phyloP scores from a whole-genome alignment of 2,113 vertebrate species.

The Addax nasomaculatus region DNA sequence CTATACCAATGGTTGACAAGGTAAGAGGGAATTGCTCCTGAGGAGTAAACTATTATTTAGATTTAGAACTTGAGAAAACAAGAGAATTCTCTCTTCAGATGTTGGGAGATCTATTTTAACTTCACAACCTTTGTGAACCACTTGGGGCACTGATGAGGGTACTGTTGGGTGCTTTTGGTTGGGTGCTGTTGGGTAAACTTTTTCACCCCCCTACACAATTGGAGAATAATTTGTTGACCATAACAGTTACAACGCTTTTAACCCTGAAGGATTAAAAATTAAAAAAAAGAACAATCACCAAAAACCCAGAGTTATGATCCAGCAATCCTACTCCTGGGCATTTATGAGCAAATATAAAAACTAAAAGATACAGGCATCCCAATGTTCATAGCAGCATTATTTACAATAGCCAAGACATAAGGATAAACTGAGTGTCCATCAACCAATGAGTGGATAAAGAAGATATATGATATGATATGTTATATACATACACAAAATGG shows the following conservation, averaged over 20 bases:
- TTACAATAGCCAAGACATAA: not conserved
- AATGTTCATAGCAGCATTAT: not conserved
- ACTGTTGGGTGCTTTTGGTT: not conserved
- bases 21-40: not conserved
- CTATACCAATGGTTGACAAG: not conserved
- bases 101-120: conserved; percentile 8
- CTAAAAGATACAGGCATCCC: not conserved
- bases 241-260: conserved; percentile 27
- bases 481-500: not conserved
- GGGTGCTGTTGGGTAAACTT: conserved; percentile 19
- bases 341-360: not conserved
- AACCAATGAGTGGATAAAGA: not conserved
- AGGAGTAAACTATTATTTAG: not conserved
- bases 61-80: not conserved
- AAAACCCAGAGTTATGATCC: not conserved
- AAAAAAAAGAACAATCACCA: not conserved
- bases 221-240: conserved; percentile 14
- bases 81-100: conserved; percentile 6
- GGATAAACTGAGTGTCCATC: not conserved
- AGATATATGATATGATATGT: not conserved
- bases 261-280: not conserved
- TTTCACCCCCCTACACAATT: not conserved
- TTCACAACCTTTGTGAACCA: not conserved
- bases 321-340: not conserved
- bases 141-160: not conserved